Percentiles rank a stretch among this genome's conserved stretches.
Evolutionary conservation across 2,113 vertebrate genomes (phyloP).

Genomic region (Dasyornis broadbenti): DNA sequence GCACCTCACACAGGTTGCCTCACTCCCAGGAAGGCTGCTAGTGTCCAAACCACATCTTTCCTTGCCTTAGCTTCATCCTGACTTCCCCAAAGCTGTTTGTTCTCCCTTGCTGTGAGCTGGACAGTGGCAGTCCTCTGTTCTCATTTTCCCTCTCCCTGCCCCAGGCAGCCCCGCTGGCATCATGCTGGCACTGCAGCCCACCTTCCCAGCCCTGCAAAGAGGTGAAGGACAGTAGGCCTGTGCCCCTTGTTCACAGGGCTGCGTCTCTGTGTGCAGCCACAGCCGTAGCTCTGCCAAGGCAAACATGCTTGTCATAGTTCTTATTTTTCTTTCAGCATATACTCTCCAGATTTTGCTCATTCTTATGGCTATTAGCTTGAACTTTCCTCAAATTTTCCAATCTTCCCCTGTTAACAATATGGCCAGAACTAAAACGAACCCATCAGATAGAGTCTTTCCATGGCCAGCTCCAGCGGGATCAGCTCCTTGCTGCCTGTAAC

Average conservation of each 20-base stretch:
- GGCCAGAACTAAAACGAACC: neutral
- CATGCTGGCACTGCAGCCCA: neutral
- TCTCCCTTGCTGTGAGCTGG: accelerated
- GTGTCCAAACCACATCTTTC: neutral
- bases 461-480: accelerated
- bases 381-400: constrained; percentile 23
- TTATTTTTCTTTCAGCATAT: neutral
- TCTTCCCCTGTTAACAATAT: neutral
- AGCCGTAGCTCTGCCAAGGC: neutral
- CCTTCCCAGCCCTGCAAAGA: neutral
- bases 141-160: neutral
- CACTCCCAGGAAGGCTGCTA: neutral
- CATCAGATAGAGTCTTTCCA: neutral
- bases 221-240: neutral
- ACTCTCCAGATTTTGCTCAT: neutral
- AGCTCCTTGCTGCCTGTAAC: neutral
- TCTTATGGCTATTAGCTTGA: neutral
- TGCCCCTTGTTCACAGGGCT: neutral
- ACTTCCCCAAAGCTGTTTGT: neutral
- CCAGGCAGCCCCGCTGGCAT: neutral
- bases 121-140: neutral
- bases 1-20: neutral
- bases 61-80: neutral
- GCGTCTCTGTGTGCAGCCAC: neutral
- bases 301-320: neutral